A percentile compares a stretch with the other conserved stretches of the same genome.
Evolutionary conservation across 2,797 vertebrate species (phyloP).

Genomic region (Anniella stebbinsi): DNA sequence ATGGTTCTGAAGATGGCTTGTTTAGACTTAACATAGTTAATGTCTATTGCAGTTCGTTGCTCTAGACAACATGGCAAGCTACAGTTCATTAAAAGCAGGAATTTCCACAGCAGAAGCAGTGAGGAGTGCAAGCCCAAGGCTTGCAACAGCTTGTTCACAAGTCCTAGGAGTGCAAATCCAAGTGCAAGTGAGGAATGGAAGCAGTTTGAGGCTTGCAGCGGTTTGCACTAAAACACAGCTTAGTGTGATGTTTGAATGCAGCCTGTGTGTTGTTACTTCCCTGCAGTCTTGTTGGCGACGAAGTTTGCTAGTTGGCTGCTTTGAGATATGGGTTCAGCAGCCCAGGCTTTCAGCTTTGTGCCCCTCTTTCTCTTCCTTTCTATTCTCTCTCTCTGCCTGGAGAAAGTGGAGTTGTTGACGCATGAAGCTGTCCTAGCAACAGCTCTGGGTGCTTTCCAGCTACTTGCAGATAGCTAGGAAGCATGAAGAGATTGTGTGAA

Average conservation of each 20-base stretch:
- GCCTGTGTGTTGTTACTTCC: neutral
- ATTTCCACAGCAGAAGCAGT: no score
- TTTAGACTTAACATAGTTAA: neutral
- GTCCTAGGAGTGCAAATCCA: no score
- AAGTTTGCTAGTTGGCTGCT: neutral
- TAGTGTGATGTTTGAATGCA: neutral
- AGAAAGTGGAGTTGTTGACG: neutral
- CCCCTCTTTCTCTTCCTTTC: neutral
- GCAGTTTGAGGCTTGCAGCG: no score
- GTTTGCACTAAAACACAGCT: neutral
- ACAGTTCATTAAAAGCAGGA: no score
- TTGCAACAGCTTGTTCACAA: no score
- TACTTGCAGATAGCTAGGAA: neutral
- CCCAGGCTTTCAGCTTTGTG: neutral
- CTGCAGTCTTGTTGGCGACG: neutral
- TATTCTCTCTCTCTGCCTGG: neutral
- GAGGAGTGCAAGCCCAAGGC: no score
- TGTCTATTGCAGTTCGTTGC: neutral
- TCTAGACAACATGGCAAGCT: no score
- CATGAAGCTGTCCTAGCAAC: neutral
- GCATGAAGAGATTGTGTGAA: no score
- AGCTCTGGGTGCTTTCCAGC: neutral
- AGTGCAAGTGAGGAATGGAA: no score
- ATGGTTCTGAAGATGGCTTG: neutral
- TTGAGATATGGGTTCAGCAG: neutral